Evolutionary conservation across 2,113 vertebrate genomes (phyloP), one percentile per base, ranked within the genome.

Genomic region (Cranoglanis bouderius): DNA sequence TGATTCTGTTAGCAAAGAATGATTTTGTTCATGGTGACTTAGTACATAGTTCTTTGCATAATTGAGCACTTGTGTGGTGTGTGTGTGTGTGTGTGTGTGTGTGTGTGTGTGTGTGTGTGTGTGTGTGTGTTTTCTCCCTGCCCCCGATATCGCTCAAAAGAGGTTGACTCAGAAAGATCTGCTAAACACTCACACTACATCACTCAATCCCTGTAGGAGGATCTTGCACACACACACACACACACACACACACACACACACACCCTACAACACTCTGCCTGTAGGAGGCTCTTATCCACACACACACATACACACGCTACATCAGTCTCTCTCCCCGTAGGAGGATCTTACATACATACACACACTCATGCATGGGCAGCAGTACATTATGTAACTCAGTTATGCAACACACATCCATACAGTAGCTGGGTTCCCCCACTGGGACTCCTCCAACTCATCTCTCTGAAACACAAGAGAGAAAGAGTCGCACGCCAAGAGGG

Each of bases 331-430:
- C 80, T 72, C 70, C 61, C 49, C 49, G 86, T 88, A 88, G 86
- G 86, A 88, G 86, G 86, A 88, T 88, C 86, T 88, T 82, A 82
- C 78, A 88, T 70, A 87, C 86, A 70, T 49, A 49, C 74, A 65
- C 75, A 85, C 83, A 81, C 61, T 74, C 88, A 88, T 88, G 84
- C 90, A 90, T 89, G 88, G 88, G 77, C 77, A 91, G 87, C 87
- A 90, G 89, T 81, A 74, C 86, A 90, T 92, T 92, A 92, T 92
- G 89, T 92, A 92, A 92, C 70, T 38, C 63, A 84, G 84, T 92
- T 91, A 92, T 88, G 88, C 88, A 92, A 92, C 90, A 90, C 85
- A 61, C 91, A 90, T 88, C 82, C 91, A 75, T 89, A 91, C 85
- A 91, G 88, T 89, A 89, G 89, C 82, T 87, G 85, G 84, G 82